phyloP scores from a whole-genome alignment of 2,797 vertebrate species.

The Neomorphus geoffroyi region DNA sequence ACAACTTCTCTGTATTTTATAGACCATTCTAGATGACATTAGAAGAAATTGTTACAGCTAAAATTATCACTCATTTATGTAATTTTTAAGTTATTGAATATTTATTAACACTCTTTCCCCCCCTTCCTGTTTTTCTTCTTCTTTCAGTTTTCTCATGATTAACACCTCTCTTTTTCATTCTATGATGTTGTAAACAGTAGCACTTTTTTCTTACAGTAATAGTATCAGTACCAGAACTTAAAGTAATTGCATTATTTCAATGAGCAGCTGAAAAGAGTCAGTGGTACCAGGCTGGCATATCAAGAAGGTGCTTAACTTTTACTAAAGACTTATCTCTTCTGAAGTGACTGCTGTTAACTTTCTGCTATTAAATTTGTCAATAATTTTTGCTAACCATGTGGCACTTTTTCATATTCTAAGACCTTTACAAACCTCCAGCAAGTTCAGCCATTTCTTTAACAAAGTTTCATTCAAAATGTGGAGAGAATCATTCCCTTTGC shows the following conservation, averaged over 20 bases:
- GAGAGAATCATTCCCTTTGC: background rate
- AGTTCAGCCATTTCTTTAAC: background rate
- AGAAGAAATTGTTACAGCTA: background rate
- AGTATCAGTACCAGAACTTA: background rate
- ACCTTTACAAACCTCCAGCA: background rate
- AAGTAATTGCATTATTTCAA: background rate
- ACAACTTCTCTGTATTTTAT: background rate
- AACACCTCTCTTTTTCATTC: background rate
- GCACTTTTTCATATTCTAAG: background rate
- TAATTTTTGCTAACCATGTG: background rate
- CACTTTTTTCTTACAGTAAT: background rate
- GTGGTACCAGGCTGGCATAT: background rate
- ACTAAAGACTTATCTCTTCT: background rate
- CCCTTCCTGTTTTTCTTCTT: background rate
- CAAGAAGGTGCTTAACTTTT: background rate
- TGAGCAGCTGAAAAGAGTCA: background rate
- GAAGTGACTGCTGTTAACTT: background rate
- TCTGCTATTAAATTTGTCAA: background rate
- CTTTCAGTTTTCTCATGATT: background rate
- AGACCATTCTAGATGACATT: background rate
- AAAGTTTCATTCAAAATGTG: background rate
- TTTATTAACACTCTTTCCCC: background rate
- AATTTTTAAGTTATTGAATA: background rate
- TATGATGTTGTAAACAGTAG: background rate
- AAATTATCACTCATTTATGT: background rate